Percentiles rank a stretch among this genome's conserved stretches.
Conservation (phyloP, 1,140 invertebrate species). For the Bombus haemorrhoidalis region DNA sequence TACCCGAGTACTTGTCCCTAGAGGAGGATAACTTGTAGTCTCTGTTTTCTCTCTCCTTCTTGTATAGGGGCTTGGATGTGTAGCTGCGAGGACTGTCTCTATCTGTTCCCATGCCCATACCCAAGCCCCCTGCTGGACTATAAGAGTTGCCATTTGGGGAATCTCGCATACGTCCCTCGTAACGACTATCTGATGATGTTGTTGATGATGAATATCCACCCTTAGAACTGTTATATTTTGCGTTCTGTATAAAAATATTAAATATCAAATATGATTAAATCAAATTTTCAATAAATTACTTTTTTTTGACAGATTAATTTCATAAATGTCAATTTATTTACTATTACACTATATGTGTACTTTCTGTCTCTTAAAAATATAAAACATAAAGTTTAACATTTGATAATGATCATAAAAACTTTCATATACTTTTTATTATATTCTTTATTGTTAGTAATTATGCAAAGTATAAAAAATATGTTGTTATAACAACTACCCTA, state of each 20-base stretch:
- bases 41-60: constrained; percentile 96
- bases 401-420: neutral
- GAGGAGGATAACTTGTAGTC: constrained; percentile 90
- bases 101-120: constrained; percentile 85
- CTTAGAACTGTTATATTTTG: constrained; percentile 89
- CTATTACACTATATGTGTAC: too few species aligned
- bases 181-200: constrained; percentile 82
- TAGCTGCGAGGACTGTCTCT: constrained; percentile 87
- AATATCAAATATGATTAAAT: constrained; percentile 6
- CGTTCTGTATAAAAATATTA: constrained; percentile 83
- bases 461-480: neutral
- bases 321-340: neutral
- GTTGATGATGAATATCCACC: constrained; percentile 84
- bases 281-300: neutral
- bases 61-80: constrained; percentile 91
- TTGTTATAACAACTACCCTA: neutral
- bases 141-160: constrained; percentile 90
- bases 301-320: neutral
- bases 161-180: constrained; percentile 86
- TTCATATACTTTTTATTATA: neutral
- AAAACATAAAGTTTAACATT: neutral
- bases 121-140: constrained; percentile 85
- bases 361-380: neutral
- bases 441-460: neutral
- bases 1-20: constrained; percentile 93